These are phyloP conservation scores for Raja brachyura DNA, from an alignment of 2,113 vertebrate species.

Conservation along the genomic window DNA sequence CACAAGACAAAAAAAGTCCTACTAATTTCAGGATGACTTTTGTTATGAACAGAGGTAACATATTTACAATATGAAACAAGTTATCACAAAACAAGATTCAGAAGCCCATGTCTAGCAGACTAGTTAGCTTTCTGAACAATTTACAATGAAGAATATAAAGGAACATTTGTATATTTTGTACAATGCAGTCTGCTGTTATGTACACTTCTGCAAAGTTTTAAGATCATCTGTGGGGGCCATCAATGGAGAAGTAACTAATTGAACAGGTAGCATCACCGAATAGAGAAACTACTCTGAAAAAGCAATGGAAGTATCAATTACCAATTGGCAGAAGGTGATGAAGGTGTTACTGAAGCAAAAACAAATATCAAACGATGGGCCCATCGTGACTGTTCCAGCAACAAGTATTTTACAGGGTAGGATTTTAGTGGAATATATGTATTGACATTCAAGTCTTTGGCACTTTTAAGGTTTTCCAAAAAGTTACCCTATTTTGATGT, in stretches of 20 bases:
- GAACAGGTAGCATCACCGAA: not conserved
- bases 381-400: not conserved
- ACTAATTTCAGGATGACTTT: slow-evolving; percentile 28
- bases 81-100: slow-evolving; percentile 50
- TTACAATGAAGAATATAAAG: slow-evolving; percentile 6
- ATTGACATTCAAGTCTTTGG: slow-evolving; percentile 7
- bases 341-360: not conserved
- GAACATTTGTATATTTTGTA: not conserved
- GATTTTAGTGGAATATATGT: not conserved
- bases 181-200: slow-evolving; percentile 11
- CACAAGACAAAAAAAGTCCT: not conserved
- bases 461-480: slow-evolving; percentile 13
- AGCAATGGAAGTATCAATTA: not conserved
- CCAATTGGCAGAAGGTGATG: not conserved
- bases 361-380: not conserved
- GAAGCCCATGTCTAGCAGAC: slow-evolving; percentile 39
- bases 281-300: not conserved
- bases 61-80: slow-evolving; percentile 52
- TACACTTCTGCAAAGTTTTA: slow-evolving; percentile 23
- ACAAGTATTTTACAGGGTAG: not conserved
- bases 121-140: not conserved
- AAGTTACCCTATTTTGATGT: not conserved
- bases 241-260: not conserved
- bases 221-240: not conserved
- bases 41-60: slow-evolving; percentile 40